Evolutionary conservation across 2,888 invertebrate species (phyloP), one percentile per base, ranked within the genome.

Genomic region (Tribolium freemani): DNA sequence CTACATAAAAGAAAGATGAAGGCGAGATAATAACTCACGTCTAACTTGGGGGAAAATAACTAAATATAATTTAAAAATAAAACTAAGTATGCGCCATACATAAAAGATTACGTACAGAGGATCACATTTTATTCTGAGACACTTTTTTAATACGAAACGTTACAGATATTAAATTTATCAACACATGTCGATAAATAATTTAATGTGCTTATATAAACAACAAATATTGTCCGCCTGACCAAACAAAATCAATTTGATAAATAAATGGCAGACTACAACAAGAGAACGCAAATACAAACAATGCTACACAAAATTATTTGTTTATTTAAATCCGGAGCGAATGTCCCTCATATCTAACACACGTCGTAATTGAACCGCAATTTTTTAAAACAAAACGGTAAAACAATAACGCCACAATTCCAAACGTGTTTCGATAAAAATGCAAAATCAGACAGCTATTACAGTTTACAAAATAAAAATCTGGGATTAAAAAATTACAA

Each of bases 41-140:
- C 77, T 73, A 76, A 76, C 75, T 76, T 76, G 74, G 74, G 78
- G 72, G 77, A 79, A 78, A 79, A 79, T 77, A 77, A 75, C 77
- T 79, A 79, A 81, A 80, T 81, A 81, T 80, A 81, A 80, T 78
- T 81, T 77, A 75, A 77, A 78, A 81, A 79, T 78, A 80, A 81
- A 81, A 78, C 78, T 79, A 79, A 75, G 45, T 72, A 77, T 74
- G 75, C 74, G 74, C 74, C 76, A 72, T 79, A 77, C 78, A 78
- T 80, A 79, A 80, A 78, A 79, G 76, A 80, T 80, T 76, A 60
- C 71, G 20, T 67, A 60, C 20, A 31, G 77, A 75, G 76, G 75
- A 79, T 78, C 77, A 77, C 74, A 74, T 75, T 76, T 77, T 78
- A 77, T 76, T 74, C 73, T 26, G 13, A 6, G 31, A 64, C 50